phyloP scores from a whole-genome alignment of 2,888 invertebrate genomes.

The Andrena minutula region DNA sequence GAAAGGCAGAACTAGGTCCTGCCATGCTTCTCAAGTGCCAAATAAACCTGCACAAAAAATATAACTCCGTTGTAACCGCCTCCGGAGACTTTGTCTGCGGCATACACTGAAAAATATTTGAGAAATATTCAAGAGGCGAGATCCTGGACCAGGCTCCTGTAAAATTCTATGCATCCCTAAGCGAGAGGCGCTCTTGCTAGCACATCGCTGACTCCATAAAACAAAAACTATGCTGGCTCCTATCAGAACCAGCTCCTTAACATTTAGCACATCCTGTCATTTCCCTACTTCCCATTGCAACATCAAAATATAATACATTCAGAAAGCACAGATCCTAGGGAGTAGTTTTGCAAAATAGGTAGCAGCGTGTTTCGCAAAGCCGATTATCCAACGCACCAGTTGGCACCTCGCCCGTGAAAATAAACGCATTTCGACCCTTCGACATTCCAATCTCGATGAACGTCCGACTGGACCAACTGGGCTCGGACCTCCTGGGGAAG shows the following conservation, averaged over 20 bases:
- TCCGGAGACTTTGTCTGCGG: neutral
- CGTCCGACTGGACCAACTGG: conserved; percentile 15
- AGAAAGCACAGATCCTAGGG: neutral
- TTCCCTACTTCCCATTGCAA: neutral
- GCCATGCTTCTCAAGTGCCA: neutral
- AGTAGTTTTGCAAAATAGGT: neutral
- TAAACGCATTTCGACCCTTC: conserved; percentile 59
- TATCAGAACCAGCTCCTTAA: neutral
- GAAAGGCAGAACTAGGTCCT: neutral
- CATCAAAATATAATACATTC: neutral
- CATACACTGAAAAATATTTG: conserved; percentile 48
- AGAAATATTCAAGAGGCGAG: conserved; percentile 43
- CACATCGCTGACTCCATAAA: conserved; percentile 3
- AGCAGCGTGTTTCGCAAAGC: conserved; percentile 20
- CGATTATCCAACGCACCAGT: conserved; percentile 41
- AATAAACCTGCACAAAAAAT: neutral
- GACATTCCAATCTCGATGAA: conserved; percentile 43
- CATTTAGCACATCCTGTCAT: neutral
- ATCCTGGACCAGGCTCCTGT: conserved; percentile 39
- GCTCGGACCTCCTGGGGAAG: neutral
- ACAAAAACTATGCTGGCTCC: neutral
- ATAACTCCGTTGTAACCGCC: conserved; percentile 4
- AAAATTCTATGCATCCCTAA: conserved; percentile 65
- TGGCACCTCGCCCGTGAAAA: conserved; percentile 72
- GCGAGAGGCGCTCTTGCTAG: conserved; percentile 10